phyloP scores from a whole-genome alignment of 2,888 invertebrate species.

The Amphipoea oculea region DNA sequence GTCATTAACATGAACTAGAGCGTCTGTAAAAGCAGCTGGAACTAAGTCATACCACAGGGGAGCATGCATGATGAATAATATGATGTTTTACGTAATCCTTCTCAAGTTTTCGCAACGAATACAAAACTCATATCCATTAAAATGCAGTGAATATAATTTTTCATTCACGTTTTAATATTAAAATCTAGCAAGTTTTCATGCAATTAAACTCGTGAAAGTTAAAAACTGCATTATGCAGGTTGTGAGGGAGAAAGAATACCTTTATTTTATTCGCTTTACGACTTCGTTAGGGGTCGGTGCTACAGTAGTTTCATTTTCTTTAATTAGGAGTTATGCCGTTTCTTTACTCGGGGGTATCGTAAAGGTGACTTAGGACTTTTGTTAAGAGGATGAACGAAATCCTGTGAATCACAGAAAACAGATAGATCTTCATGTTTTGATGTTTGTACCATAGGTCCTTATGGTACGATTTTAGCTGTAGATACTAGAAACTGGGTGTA shows the following conservation, averaged over 20 bases:
- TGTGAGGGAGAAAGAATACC: slow-evolving; percentile 39
- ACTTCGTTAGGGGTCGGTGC: slow-evolving; percentile 43
- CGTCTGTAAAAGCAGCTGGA: neutral
- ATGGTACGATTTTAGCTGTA: neutral
- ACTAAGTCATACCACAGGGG: neutral
- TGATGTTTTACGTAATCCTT: slow-evolving; percentile 16
- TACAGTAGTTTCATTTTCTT: slow-evolving; percentile 29
- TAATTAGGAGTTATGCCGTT: slow-evolving; percentile 35
- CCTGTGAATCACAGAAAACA: neutral
- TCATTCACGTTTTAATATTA: slow-evolving; percentile 45
- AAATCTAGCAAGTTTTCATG: slow-evolving; percentile 56
- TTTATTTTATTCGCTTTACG: slow-evolving; percentile 47
- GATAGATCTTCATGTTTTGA: neutral
- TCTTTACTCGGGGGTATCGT: slow-evolving; percentile 10
- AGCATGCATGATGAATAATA: slow-evolving; percentile 3
- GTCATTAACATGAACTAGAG: neutral
- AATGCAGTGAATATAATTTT: slow-evolving; percentile 47
- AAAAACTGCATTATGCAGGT: slow-evolving; percentile 60
- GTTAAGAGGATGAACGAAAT: neutral
- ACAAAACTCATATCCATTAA: slow-evolving; percentile 41
- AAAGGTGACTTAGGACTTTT: slow-evolving; percentile 10
- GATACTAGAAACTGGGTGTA: neutral
- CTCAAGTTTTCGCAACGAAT: slow-evolving; percentile 16
- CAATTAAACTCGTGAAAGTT: slow-evolving; percentile 60
- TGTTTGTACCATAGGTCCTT: too few species aligned